These are phyloP conservation scores for Parnassius apollo DNA, from an alignment of 2,888 invertebrate species.

Conservation along the genomic window DNA sequence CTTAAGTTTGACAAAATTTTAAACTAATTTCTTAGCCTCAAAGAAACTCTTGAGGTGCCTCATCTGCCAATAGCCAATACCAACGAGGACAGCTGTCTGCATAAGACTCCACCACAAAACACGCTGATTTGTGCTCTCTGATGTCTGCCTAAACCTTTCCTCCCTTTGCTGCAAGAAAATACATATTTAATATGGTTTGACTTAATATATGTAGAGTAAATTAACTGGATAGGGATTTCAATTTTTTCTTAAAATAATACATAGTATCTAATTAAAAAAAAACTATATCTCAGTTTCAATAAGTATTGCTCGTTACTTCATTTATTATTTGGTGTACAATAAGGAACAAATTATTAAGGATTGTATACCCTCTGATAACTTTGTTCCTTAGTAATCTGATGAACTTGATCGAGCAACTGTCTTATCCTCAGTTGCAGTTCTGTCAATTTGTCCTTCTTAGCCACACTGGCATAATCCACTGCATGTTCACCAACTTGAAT, in stretches of 20 bases:
- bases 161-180: slow-evolving; percentile 90
- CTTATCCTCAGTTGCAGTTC: slow-evolving; percentile 97
- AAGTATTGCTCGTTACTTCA: too few species aligned
- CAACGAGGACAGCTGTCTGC: slow-evolving; percentile 93
- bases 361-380: slow-evolving; percentile 94
- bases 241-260: too few species aligned
- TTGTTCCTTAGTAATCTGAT: slow-evolving; percentile 99
- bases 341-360: too few species aligned
- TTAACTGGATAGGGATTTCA: too few species aligned
- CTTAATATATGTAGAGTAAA: too few species aligned
- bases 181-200: too few species aligned
- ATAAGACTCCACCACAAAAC: slow-evolving; percentile 98
- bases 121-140: slow-evolving; percentile 97
- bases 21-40: slow-evolving; percentile 99
- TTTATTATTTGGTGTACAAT: too few species aligned
- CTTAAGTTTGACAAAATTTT: slow-evolving; percentile 46
- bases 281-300: too few species aligned
- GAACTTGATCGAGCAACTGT: slow-evolving; percentile 97
- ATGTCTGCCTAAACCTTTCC: slow-evolving; percentile 97
- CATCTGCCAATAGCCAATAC: slow-evolving; percentile 99
- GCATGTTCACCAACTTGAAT: slow-evolving; percentile 99
- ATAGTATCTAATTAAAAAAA: too few species aligned
- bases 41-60: slow-evolving; percentile 99
- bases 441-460: slow-evolving; percentile 97
- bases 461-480: slow-evolving; percentile 97